Base-by-base conservation (phyloP, 2,797 vertebrate genomes). In the Microctenopoma stevenorrisi region DNA sequence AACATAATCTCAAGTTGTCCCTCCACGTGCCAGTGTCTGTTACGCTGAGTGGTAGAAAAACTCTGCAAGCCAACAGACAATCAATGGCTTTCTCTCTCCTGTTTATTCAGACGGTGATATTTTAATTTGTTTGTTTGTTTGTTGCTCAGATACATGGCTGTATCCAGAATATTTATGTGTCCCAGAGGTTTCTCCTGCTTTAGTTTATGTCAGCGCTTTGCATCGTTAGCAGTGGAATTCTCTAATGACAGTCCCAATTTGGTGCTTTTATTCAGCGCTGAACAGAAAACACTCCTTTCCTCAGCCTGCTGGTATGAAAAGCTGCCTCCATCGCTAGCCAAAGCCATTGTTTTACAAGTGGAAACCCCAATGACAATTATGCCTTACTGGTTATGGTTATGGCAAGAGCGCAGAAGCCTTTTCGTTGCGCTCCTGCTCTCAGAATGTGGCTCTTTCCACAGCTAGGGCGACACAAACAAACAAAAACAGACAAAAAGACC, bases 291-390 rank as follows among this genome's bases (percentile, higher is more conserved):
- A 76, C 65, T 86, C 57, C 59, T 69, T 78, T 79, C 73, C 73
- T 83, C 76, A 79, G 82, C 72, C 78, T 74, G 56, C 71, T 85
- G 80, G 68, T 83, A 87, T 85, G 83, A 87, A 91, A 91, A 89
- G 70, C 79, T 74, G 76, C 81, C 86, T 84, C 83, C 52, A 61
- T 81, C 64, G 58, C 87, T 68, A 87, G 87, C 86, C 90, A 92
- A 91, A 91, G 85, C 86, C 87, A 88, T 93, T 91, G 89, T 93
- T 94, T 94, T 93, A 93, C 91, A 93, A 94, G 90, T 92, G 85
- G 86, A 92, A 92, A 93, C 87, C 91, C 84, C 86, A 88, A 87
- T 74, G 74, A 89, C 91, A 91, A 93, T 93, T 90, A 92, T 90
- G 83, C 84, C 72, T 86, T 64, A 25, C 87, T 84, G 91, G 88